Evolutionary conservation across 2,888 invertebrate genomes (phyloP), one percentile per base, ranked within the genome.

Genomic region (Cerceris ruficornis): DNA sequence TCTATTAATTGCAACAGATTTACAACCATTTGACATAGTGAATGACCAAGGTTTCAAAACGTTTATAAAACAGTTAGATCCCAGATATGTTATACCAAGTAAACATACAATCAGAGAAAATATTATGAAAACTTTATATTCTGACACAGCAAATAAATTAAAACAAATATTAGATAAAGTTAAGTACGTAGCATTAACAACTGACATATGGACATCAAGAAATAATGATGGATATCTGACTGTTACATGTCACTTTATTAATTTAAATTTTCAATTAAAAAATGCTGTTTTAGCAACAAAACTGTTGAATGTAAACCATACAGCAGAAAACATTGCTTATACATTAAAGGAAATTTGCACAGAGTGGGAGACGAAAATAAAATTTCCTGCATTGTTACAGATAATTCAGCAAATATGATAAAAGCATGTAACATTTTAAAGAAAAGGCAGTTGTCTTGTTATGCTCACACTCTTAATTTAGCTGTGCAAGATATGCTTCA

Each of bases 21-120:
- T 79, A 15, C 81, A 81, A 17, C 75, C 81, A 14, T 81, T 78
- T 60, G 71, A 60, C 13, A 72, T 79, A 39, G 77, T 78, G 6
- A 76, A 79, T 52, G 77, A 82, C 66, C 55, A 15, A 39, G 74
- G 77, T 15, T 81, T 80, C 67, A 79, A 54, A 58, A 71, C 61
- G n/a, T 77, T 83, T 58, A 49, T 75, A 17, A 57, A 62, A 6
- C 46, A 76, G 28, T 28, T 79, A 8, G 81, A 82, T 54, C 77
- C 77, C 11, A 69, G 74, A 49, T 81, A 82, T 71, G 66, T 52
- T 13, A 6, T 81, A 42, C 74, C 82, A 11, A 79, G 28, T 28
- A 28, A 28, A 28, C 28, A 28, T 28, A 28, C 28, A 28, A 28
- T 28, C 28, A 28, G 28, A 4, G 62, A 28, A 62, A 62, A 62